These are phyloP conservation scores for Sinhomidia bicolor DNA, from an alignment of 2,888 invertebrate genomes.

Conservation along the genomic window DNA sequence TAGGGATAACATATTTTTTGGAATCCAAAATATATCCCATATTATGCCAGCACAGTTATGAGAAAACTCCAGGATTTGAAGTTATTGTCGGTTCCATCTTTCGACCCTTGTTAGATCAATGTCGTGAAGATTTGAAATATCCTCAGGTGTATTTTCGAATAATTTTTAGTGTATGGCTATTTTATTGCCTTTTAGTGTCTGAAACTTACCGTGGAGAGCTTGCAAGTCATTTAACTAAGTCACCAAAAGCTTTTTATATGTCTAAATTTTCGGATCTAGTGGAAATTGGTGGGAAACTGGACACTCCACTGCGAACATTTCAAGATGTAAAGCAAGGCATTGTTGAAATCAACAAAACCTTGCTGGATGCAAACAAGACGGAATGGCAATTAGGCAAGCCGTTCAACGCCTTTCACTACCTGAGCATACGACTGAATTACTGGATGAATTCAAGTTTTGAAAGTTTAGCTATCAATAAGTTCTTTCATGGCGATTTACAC, in stretches of 20 bases:
- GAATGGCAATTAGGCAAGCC: conserved; percentile 45
- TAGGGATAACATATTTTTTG: background rate
- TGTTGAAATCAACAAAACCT: background rate
- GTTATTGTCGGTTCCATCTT: conserved; percentile 36
- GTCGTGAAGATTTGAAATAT: conserved; percentile 25
- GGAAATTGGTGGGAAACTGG: background rate
- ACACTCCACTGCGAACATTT: conserved; percentile 16
- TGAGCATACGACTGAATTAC: background rate
- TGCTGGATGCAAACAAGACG: conserved; percentile 28
- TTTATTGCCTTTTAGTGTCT: conserved; percentile 60
- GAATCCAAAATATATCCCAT: background rate
- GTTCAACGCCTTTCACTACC: conserved; percentile 19
- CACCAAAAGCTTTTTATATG: background rate
- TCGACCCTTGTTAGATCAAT: conserved; percentile 65
- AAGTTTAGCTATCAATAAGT: background rate
- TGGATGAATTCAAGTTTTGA: background rate
- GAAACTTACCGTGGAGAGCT: conserved; percentile 65
- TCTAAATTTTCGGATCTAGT: conserved; percentile 37
- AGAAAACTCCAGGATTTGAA: conserved; percentile 7
- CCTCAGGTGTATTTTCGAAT: conserved; percentile 37
- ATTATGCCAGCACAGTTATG: too few relatives aligned
- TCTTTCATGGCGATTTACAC: conserved; percentile 42
- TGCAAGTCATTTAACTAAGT: conserved; percentile 25
- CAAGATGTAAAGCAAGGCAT: background rate
- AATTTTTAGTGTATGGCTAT: conserved; percentile 58